Evolutionary conservation across 2,113 vertebrate genomes (phyloP).

Genomic region (Prinia subflava): DNA sequence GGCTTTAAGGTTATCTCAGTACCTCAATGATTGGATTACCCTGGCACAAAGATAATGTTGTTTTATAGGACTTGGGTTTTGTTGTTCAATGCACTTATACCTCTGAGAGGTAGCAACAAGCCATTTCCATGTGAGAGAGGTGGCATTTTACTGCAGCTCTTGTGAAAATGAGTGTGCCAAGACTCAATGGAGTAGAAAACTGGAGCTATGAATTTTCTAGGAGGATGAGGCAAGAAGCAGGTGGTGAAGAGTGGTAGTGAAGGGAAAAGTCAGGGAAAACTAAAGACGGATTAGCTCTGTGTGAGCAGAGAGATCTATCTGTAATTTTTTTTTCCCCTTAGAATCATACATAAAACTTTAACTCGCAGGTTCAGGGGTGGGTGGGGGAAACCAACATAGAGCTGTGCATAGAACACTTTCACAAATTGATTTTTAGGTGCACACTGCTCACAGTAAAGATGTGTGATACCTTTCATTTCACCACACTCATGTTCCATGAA

Average conservation of each 20-base stretch:
- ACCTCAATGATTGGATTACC: conserved; percentile 9
- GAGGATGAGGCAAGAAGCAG: not conserved
- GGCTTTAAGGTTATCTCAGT: conserved; percentile 19
- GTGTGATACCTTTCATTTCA: not conserved
- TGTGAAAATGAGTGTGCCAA: not conserved
- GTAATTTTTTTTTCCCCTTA: not conserved
- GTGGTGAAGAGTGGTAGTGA: not conserved
- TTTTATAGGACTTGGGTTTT: not conserved
- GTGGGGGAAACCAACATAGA: too few species aligned
- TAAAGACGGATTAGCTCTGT: not conserved
- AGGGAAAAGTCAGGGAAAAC: not conserved
- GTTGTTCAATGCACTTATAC: not conserved
- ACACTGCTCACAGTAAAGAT: not conserved
- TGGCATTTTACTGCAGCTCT: not conserved
- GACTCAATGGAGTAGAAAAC: not conserved
- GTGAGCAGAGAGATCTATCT: not conserved
- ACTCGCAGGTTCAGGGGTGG: accelerated
- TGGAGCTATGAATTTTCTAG: not conserved
- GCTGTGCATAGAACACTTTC: not conserved
- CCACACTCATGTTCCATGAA: accelerated
- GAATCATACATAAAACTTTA: not conserved
- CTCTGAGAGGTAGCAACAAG: not conserved
- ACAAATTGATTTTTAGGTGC: not conserved
- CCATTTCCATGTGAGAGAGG: not conserved
- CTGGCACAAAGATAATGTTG: not conserved